phyloP scores from a whole-genome alignment of 1,140 invertebrate species.

The Parapsyche elsis region DNA sequence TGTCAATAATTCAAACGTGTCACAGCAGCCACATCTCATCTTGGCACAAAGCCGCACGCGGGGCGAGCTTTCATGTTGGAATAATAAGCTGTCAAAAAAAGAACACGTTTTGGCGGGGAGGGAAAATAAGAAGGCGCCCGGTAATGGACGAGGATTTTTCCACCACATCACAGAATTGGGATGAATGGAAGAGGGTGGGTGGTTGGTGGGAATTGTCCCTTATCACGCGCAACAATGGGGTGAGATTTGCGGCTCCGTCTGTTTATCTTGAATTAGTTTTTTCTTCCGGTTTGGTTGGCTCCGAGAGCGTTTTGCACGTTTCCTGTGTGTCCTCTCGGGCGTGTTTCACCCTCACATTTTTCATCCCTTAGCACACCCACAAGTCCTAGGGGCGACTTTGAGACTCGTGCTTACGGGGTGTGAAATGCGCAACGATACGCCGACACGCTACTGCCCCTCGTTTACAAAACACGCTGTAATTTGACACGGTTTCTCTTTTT shows the following conservation, averaged over 20 bases:
- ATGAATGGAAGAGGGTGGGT: too few relatives aligned
- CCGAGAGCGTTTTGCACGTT: background rate
- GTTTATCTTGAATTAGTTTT: constrained; percentile 35
- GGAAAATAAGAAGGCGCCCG: background rate
- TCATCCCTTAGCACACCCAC: background rate
- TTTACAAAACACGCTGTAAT: too few relatives aligned
- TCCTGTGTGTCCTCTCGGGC: background rate
- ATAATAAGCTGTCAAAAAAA: constrained; percentile 25
- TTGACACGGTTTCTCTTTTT: too few relatives aligned
- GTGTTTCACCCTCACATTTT: constrained; percentile 4
- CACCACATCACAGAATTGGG: too few relatives aligned
- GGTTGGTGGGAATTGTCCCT: too few relatives aligned
- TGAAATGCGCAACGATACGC: too few relatives aligned
- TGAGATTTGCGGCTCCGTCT: background rate
- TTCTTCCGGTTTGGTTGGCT: background rate
- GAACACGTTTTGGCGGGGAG: constrained; percentile 1
- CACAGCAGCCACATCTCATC: constrained; percentile 1
- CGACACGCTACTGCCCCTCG: too few relatives aligned
- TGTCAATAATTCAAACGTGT: constrained; percentile 11
- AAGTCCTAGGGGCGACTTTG: too few relatives aligned
- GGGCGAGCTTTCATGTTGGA: constrained; percentile 1
- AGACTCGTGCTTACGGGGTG: too few relatives aligned
- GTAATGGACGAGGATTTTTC: constrained; percentile 22
- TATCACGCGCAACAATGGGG: too few relatives aligned
- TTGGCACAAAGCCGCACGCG: constrained; percentile 5